These are phyloP conservation scores for Polyploca ridens DNA, from an alignment of 2,888 invertebrate species.

Conservation along the genomic window DNA sequence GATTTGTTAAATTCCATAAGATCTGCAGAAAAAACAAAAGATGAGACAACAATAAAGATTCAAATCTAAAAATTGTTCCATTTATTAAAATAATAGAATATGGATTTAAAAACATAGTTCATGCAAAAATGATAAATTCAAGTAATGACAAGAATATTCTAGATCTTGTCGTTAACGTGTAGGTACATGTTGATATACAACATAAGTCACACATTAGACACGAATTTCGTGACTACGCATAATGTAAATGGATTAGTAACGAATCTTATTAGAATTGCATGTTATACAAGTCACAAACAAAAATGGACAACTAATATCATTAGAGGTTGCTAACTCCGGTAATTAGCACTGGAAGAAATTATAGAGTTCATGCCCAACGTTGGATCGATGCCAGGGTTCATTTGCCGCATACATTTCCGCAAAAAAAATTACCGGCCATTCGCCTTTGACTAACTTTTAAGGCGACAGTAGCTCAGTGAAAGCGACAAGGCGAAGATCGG, in stretches of 20 bases:
- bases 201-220: conserved; percentile 45
- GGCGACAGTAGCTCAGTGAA: too few species aligned
- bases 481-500: too few species aligned
- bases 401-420: conserved; percentile 32
- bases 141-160: not conserved
- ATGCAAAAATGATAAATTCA: not conserved
- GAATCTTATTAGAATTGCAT: conserved; percentile 52
- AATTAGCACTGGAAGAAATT: conserved; percentile 31
- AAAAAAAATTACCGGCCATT: not conserved
- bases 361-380: conserved; percentile 28
- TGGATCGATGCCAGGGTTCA: conserved; percentile 46
- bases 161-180: conserved; percentile 8
- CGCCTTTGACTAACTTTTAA: too few species aligned
- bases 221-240: conserved; percentile 54
- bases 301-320: not conserved
- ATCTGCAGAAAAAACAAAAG: too few species aligned
- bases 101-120: not conserved
- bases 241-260: conserved; percentile 55
- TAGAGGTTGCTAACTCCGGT: conserved; percentile 15
- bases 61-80: too few species aligned
- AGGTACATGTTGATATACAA: conserved; percentile 23
- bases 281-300: conserved; percentile 41
- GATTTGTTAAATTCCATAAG: too few species aligned
- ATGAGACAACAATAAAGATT: too few species aligned
- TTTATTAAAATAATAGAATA: too few species aligned